phyloP scores from a whole-genome alignment of 2,113 vertebrate species.

The Isichthys henryi region DNA sequence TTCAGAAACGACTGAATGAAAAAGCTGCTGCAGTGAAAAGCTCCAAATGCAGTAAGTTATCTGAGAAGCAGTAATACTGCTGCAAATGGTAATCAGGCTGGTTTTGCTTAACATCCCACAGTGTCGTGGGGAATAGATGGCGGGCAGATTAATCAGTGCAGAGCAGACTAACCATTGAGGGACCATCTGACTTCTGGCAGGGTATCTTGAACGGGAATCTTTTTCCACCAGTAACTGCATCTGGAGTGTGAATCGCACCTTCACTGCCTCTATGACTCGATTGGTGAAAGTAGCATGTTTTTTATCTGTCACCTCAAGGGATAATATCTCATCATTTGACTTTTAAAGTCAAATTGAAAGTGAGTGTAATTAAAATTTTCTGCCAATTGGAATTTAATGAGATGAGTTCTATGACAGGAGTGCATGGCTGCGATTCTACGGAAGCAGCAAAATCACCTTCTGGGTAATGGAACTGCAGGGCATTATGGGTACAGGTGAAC shows the following conservation, averaged over 20 bases:
- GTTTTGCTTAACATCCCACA: not conserved
- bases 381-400: not conserved
- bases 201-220: not conserved
- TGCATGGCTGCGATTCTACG: not conserved
- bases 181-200: not conserved
- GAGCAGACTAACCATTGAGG: not conserved
- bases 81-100: not conserved
- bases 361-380: not conserved
- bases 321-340: not conserved
- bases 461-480: not conserved
- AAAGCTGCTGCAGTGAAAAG: not conserved
- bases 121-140: not conserved
- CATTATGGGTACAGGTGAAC: not conserved
- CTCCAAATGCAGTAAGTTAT: not conserved
- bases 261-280: not conserved
- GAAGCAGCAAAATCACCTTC: not conserved
- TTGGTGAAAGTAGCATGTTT: not conserved
- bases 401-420: not conserved
- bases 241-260: not conserved
- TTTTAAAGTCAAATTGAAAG: not conserved
- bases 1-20: not conserved
- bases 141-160: not conserved
- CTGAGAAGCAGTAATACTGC: not conserved
- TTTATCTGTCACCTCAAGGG: not conserved
- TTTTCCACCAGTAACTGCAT: not conserved